phyloP scores from a whole-genome alignment of 2,888 invertebrate genomes.

The Cephus sareptanus region DNA sequence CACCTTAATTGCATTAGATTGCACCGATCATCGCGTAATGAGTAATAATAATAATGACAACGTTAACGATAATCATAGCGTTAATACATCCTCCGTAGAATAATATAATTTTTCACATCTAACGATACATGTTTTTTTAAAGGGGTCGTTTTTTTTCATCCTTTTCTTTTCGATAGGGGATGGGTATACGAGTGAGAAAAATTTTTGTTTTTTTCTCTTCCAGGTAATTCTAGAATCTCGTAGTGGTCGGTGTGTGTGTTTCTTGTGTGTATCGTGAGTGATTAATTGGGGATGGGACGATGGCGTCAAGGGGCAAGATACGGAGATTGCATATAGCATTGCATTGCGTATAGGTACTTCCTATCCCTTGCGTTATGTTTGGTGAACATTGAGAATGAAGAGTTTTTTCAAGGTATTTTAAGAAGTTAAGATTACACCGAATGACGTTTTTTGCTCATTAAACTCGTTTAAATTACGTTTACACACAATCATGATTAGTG shows the following conservation, averaged over 20 bases:
- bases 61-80: slow-evolving; percentile 6
- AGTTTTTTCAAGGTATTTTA: slow-evolving; percentile 45
- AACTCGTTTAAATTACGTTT: slow-evolving; percentile 51
- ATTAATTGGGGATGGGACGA: slow-evolving; percentile 13
- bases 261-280: slow-evolving; percentile 15
- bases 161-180: neutral
- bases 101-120: slow-evolving; percentile 64
- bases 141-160: neutral
- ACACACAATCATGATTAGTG: slow-evolving; percentile 61
- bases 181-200: neutral
- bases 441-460: slow-evolving; percentile 18
- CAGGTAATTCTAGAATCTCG: neutral
- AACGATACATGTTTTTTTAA: slow-evolving; percentile 55
- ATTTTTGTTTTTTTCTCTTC: neutral
- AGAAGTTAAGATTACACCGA: slow-evolving; percentile 46
- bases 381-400: slow-evolving; percentile 55
- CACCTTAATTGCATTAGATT: slow-evolving; percentile 30
- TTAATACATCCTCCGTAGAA: slow-evolving; percentile 57
- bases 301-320: slow-evolving; percentile 19
- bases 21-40: slow-evolving; percentile 27
- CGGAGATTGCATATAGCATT: slow-evolving; percentile 15
- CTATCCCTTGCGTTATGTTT: slow-evolving; percentile 41
- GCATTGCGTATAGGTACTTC: slow-evolving; percentile 24
- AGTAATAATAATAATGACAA: neutral
- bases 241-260: neutral